Evolutionary conservation across 1,140 invertebrate genomes (phyloP).

Genomic region (Heliconius hermathena): DNA sequence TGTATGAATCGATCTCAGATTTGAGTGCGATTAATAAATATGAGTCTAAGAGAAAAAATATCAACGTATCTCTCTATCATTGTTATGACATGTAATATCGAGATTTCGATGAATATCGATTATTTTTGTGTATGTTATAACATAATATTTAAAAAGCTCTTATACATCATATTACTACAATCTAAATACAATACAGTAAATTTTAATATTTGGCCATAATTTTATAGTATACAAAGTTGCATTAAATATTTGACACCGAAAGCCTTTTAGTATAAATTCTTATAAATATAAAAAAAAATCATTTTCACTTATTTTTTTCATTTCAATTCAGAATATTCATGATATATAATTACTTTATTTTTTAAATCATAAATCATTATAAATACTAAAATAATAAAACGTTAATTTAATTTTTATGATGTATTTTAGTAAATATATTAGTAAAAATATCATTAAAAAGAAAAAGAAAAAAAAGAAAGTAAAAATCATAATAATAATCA

Average conservation of each 20-base stretch:
- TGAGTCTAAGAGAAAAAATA: too few relatives aligned
- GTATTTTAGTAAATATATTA: too few relatives aligned
- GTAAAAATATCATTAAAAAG: too few relatives aligned
- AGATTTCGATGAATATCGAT: not conserved
- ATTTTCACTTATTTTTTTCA: not conserved
- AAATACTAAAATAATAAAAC: too few relatives aligned
- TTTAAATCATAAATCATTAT: too few relatives aligned
- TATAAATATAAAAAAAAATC: not conserved
- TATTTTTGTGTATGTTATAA: not conserved
- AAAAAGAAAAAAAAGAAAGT: too few relatives aligned
- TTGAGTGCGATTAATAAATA: too few relatives aligned
- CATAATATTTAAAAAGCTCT: not conserved
- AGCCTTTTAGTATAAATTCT: not conserved
- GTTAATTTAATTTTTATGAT: too few relatives aligned
- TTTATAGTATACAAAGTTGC: not conserved
- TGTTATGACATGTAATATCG: not conserved
- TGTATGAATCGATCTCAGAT: too few relatives aligned
- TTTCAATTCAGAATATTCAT: not conserved
- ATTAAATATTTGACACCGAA: not conserved
- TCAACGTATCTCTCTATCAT: too few relatives aligned
- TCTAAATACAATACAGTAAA: not conserved
- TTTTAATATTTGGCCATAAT: not conserved
- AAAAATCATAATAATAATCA: not conserved
- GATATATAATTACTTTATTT: too few relatives aligned
- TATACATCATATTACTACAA: not conserved